These are phyloP conservation scores for Ptyas mucosa DNA, from an alignment of 2,113 vertebrate genomes.

Conservation along the genomic window DNA sequence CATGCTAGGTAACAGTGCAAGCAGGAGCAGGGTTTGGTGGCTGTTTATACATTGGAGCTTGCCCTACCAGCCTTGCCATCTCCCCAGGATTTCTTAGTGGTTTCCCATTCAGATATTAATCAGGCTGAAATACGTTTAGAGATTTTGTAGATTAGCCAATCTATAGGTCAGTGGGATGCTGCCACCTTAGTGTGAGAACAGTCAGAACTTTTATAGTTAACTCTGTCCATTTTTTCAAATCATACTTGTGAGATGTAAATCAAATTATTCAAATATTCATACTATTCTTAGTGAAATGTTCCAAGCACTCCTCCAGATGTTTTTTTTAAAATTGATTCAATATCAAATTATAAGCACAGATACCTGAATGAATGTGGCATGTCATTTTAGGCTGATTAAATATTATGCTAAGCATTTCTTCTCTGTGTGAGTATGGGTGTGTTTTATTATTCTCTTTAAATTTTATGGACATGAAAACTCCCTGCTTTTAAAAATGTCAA, in stretches of 20 bases:
- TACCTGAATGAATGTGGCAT: neutral
- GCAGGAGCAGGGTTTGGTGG: neutral
- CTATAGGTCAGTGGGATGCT: neutral
- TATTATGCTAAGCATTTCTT: neutral
- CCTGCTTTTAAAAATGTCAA: neutral
- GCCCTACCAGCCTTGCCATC: neutral
- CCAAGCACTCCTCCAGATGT: neutral
- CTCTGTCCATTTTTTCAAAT: neutral
- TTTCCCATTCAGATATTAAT: neutral
- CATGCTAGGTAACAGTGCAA: neutral
- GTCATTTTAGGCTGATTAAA: neutral
- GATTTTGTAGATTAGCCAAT: neutral
- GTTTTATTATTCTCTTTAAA: neutral
- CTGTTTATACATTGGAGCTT: neutral
- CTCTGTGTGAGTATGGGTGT: neutral
- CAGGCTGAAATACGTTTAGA: neutral
- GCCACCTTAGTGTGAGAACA: neutral
- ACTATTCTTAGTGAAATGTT: neutral
- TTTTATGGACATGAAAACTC: neutral
- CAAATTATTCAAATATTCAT: neutral
- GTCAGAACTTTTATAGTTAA: neutral
- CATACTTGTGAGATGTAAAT: neutral
- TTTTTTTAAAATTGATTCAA: neutral
- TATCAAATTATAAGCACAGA: neutral
- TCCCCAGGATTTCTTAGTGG: neutral